Conservation (phyloP, 2,797 vertebrate genomes). For the Sebastes aleutianus region DNA sequence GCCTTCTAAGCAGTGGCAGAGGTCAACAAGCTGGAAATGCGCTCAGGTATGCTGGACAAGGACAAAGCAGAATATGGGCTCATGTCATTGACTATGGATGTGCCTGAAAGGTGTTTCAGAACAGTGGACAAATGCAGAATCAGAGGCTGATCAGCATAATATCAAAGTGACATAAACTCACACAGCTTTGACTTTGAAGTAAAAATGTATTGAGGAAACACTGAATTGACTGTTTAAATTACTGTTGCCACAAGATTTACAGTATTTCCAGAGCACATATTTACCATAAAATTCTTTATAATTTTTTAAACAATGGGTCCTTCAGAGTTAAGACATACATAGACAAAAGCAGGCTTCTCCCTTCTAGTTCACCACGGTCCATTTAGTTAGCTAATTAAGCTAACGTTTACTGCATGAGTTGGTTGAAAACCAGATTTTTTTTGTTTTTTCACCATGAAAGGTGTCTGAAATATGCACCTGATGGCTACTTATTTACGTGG, state of each 20-base stretch:
- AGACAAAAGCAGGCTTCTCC: too few relatives aligned
- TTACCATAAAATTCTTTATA: too few relatives aligned
- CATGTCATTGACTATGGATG: conserved; percentile 2
- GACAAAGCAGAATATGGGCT: conserved; percentile 37
- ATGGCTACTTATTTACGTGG: neutral
- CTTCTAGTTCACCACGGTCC: too few relatives aligned
- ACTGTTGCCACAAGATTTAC: neutral
- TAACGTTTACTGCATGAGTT: neutral
- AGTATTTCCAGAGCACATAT: neutral
- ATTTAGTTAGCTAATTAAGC: neutral
- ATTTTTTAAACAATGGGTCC: too few relatives aligned
- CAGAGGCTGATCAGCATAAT: conserved; percentile 8
- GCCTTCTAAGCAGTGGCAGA: conserved; percentile 59
- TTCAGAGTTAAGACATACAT: too few relatives aligned
- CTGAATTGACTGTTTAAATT: neutral
- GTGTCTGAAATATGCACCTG: neutral
- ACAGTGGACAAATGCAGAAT: conserved; percentile 7
- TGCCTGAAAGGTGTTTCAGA: conserved; percentile 3
- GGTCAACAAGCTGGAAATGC: conserved; percentile 50
- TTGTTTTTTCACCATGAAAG: neutral
- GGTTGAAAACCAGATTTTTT: neutral
- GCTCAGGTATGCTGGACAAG: conserved; percentile 32
- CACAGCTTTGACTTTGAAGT: neutral
- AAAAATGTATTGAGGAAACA: neutral
- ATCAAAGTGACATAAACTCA: conserved; percentile 2